A percentile compares a stretch with the other conserved stretches of the same genome.
phyloP scores from a whole-genome alignment of 2,888 invertebrate species.

The Dendrolimus houi region DNA sequence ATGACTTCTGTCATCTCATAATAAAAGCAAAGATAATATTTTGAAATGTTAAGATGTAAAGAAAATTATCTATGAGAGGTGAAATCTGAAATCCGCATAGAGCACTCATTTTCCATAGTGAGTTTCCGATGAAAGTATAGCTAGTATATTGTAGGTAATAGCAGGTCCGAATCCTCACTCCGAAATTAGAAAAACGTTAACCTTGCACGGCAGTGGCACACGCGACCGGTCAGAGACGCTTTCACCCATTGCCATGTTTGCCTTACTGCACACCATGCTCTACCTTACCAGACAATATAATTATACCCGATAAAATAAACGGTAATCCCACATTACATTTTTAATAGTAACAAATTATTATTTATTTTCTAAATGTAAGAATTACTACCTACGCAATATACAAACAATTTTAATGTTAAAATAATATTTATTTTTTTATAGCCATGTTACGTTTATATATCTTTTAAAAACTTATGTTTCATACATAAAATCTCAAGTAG shows the following conservation, averaged over 20 bases:
- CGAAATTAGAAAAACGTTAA: constrained; percentile 69
- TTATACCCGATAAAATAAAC: too few relatives aligned
- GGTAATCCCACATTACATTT: too few relatives aligned
- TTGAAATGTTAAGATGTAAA: background rate
- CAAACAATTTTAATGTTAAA: too few relatives aligned
- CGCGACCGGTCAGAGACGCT: constrained; percentile 51
- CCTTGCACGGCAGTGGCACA: constrained; percentile 57
- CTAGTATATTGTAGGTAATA: constrained; percentile 40
- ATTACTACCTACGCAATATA: too few relatives aligned
- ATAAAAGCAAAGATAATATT: too few relatives aligned
- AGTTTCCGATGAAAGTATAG: constrained; percentile 63
- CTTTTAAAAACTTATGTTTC: too few relatives aligned
- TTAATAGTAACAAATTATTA: constrained; percentile 1
- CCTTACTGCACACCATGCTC: constrained; percentile 25
- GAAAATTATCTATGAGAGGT: background rate
- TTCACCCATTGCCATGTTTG: constrained; percentile 58
- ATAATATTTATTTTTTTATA: too few relatives aligned
- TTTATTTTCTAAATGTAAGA: too few relatives aligned
- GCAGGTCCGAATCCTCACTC: constrained; percentile 49
- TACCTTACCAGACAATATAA: too few relatives aligned
- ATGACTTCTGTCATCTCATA: too few relatives aligned
- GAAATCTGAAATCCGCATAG: constrained; percentile 12
- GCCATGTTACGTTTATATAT: too few relatives aligned
- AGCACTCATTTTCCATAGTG: constrained; percentile 40
- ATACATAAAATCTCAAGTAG: constrained; percentile 12